Conservation (phyloP, 2,797 vertebrate species). For the Netta rufina region DNA sequence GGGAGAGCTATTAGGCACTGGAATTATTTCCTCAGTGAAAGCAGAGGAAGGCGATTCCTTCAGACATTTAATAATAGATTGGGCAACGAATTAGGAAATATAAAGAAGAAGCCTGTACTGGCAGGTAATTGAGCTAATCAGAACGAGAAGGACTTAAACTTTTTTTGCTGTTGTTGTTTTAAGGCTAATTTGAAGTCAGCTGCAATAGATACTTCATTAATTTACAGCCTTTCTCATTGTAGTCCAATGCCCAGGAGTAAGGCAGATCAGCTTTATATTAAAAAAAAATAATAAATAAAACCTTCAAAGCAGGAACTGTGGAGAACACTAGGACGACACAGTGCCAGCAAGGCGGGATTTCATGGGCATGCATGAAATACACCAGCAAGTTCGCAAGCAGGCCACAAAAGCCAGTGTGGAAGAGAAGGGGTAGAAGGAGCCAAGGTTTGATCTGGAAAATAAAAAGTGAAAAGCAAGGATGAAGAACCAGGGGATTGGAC, state of each 20-base stretch:
- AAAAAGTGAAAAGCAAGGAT: constrained; percentile 58
- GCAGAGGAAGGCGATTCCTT: constrained; percentile 60
- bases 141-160: not conserved
- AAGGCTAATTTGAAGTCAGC: constrained; percentile 38
- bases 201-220: constrained; percentile 47
- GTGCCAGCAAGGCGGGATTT: constrained; percentile 34
- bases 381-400: constrained; percentile 48
- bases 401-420: constrained; percentile 54
- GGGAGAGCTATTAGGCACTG: constrained; percentile 60
- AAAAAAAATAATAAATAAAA: not conserved
- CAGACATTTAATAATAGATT: constrained; percentile 73
- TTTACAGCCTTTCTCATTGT: constrained; percentile 34
- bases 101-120: constrained; percentile 62
- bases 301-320: not conserved
- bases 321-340: not conserved
- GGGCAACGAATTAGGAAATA: constrained; percentile 71
- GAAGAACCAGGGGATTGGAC: constrained; percentile 54
- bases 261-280: constrained; percentile 1
- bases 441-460: constrained; percentile 71
- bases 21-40: constrained; percentile 72
- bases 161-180: not conserved
- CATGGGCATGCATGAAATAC: not conserved
- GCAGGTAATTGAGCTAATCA: constrained; percentile 60
- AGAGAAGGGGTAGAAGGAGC: constrained; percentile 44
- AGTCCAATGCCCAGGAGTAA: constrained; percentile 31